phyloP scores from a whole-genome alignment of 2,113 vertebrate genomes.

The Archocentrus centrarchus region DNA sequence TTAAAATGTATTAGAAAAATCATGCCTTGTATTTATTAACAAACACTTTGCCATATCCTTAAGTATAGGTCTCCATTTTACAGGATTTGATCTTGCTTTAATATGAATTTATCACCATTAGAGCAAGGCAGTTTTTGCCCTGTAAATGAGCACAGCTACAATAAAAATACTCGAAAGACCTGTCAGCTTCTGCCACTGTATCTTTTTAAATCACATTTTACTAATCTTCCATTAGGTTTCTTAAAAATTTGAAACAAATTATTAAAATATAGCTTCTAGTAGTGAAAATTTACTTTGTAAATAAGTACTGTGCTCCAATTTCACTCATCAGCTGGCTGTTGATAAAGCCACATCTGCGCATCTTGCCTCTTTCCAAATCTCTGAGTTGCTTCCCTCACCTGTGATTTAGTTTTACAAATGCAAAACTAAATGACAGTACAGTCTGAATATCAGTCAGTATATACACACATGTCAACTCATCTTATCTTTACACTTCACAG shows the following conservation, averaged over 20 bases:
- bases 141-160: neutral
- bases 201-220: neutral
- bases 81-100: neutral
- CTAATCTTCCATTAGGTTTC: neutral
- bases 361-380: neutral
- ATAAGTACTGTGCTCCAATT: neutral
- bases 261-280: neutral
- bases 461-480: neutral
- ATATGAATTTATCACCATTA: neutral
- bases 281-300: neutral
- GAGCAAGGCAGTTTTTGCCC: neutral
- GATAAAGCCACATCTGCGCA: neutral
- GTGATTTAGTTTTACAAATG: neutral
- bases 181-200: neutral
- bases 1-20: too few relatives aligned
- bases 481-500: constrained; percentile 25
- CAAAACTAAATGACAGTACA: neutral
- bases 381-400: neutral
- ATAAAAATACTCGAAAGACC: neutral
- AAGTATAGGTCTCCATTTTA: too few relatives aligned
- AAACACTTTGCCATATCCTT: too few relatives aligned
- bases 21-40: too few relatives aligned
- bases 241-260: neutral
- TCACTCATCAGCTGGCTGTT: neutral
- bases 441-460: neutral